Evolutionary conservation across 2,113 vertebrate genomes (phyloP).

Genomic region (Sylvietta virens): DNA sequence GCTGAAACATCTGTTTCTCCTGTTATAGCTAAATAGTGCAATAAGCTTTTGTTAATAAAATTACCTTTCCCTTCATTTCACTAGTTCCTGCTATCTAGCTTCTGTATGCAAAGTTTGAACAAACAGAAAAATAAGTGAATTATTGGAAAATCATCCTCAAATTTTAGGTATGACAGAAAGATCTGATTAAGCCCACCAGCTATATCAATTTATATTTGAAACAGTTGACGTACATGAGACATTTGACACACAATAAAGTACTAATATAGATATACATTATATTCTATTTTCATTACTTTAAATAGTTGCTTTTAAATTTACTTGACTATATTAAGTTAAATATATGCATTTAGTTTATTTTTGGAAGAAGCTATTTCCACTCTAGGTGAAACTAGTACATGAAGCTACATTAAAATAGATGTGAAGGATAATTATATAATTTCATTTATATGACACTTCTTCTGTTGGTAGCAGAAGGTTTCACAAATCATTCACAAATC

Average conservation of each 20-base stretch:
- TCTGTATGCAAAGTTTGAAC: not conserved
- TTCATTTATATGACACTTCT: not conserved
- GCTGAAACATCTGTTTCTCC: conserved; percentile 45
- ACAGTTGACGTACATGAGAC: not conserved
- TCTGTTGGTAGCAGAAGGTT: conserved; percentile 16
- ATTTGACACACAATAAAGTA: not conserved
- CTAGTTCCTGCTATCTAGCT: not conserved
- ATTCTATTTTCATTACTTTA: not conserved
- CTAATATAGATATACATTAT: not conserved
- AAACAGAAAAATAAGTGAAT: not conserved
- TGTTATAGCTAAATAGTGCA: not conserved
- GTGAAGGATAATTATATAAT: conserved; percentile 23
- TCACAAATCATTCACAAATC: conserved; percentile 3
- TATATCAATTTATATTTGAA: not conserved
- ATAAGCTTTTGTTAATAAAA: not conserved
- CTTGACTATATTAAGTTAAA: not conserved
- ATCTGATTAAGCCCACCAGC: not conserved
- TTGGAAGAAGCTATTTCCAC: not conserved
- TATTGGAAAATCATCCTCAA: not conserved
- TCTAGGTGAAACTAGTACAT: not conserved
- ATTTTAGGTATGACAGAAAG: not conserved
- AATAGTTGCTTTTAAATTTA: not conserved
- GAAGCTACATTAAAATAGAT: conserved; percentile 8
- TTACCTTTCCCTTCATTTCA: not conserved
- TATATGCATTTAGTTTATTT: conserved; percentile 14